phyloP scores from a whole-genome alignment of 2,888 invertebrate genomes.

The Tipula unca region DNA sequence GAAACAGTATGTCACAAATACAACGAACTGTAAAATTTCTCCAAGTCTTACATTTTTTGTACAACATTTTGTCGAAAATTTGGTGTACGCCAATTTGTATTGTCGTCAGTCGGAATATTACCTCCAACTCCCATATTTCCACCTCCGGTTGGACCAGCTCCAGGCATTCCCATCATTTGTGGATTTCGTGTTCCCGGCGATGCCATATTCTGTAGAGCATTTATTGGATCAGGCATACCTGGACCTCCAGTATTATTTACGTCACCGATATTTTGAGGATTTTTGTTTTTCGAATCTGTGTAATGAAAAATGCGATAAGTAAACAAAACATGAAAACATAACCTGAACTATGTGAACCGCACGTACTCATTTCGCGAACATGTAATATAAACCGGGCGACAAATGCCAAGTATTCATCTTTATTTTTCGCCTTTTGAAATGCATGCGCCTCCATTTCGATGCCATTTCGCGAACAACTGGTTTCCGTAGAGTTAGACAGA shows the following conservation, averaged over 20 bases:
- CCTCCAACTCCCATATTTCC: conserved; percentile 32
- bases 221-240: conserved; percentile 76
- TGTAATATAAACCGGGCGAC: conserved; percentile 84
- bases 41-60: conserved; percentile 68
- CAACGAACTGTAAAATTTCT: too few relatives aligned
- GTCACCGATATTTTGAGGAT: conserved; percentile 27
- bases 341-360: too few relatives aligned
- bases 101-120: conserved; percentile 39
- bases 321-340: background rate
- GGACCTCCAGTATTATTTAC: conserved; percentile 41
- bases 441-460: conserved; percentile 92
- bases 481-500: conserved; percentile 68
- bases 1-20: too few relatives aligned
- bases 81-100: conserved; percentile 58
- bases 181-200: conserved; percentile 55
- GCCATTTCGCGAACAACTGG: conserved; percentile 76
- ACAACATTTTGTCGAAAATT: conserved; percentile 77
- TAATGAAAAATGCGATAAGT: background rate
- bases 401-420: conserved; percentile 84
- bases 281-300: conserved; percentile 22
- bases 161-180: conserved; percentile 51
- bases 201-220: conserved; percentile 78
- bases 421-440: conserved; percentile 78
- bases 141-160: conserved; percentile 32
- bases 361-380: conserved; percentile 80